Evolutionary conservation across 2,888 invertebrate species (phyloP).

Genomic region (Aethes cnicana): DNA sequence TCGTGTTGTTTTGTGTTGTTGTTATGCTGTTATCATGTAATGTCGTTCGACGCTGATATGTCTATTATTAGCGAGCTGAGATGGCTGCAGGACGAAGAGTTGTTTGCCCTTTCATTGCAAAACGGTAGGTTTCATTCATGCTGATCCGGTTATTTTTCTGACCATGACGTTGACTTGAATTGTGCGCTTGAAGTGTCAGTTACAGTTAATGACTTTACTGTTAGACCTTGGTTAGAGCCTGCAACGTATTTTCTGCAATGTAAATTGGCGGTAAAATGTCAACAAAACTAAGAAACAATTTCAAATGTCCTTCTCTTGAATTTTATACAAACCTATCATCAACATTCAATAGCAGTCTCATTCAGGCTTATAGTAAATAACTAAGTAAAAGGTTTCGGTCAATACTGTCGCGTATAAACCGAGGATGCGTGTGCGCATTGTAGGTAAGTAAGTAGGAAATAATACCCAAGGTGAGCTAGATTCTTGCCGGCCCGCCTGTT

Average conservation of each 20-base stretch:
- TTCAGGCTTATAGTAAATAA: too few relatives aligned
- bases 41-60: slow-evolving; percentile 76
- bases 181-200: slow-evolving; percentile 26
- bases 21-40: slow-evolving; percentile 70
- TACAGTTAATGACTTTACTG: slow-evolving; percentile 31
- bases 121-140: slow-evolving; percentile 61
- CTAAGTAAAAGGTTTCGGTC: slow-evolving; percentile 31
- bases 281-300: too few relatives aligned
- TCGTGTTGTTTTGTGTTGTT: slow-evolving; percentile 52
- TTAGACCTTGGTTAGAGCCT: slow-evolving; percentile 31
- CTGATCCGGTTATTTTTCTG: slow-evolving; percentile 31
- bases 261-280: slow-evolving; percentile 8
- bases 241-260: slow-evolving; percentile 19
- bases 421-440: slow-evolving; percentile 40
- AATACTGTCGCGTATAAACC: slow-evolving; percentile 29
- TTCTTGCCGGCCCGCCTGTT: slow-evolving; percentile 58
- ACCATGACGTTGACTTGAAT: slow-evolving; percentile 30
- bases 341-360: background rate
- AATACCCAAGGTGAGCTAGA: slow-evolving; percentile 74
- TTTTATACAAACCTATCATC: background rate
- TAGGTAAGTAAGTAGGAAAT: slow-evolving; percentile 75
- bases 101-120: slow-evolving; percentile 77
- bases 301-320: background rate
- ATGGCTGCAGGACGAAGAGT: slow-evolving; percentile 78
- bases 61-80: slow-evolving; percentile 76